Evolutionary conservation across 2,113 vertebrate genomes (phyloP), one percentile per base, ranked within the genome.

Genomic region (Poicephalus meyeri): DNA sequence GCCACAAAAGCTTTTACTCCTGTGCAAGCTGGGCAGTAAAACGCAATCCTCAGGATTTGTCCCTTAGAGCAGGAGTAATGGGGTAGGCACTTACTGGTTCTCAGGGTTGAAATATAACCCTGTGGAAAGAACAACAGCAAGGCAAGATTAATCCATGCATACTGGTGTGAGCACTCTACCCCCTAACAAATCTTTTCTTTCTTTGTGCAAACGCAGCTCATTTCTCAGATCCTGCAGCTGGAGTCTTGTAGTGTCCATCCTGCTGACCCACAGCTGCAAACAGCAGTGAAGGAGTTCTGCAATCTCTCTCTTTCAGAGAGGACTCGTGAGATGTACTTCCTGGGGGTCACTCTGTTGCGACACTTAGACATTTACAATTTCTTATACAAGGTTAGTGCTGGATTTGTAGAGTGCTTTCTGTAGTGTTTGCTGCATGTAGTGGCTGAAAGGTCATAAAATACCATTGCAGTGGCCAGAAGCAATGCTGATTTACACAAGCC

Each of bases 351-450:
- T 29, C 89, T 98, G 65, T 77, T 98, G 63, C 98, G 95, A 42
- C 98, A 99, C 72, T 24, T 99, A 70, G 98, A 98, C 93, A 2
- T 98, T 85, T 97, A 98, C 83, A 98, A 95, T 85, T 97, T 98
- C 83, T 95, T 97, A 3, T 98, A 98, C 92, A 98, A 98, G 97
- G 98, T 97, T 94, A 76, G 97, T 92, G 39, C 85, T 88, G 80
- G 47, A 24, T 83, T 72, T 94, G 82, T 50, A 9, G 66, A 82
- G 70, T 69, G 56, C 21, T 89, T 95, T 81, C 86, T 84, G 0
- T 44, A 35, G 47, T 29, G 85, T 50, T 50, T 84, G 64, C 90
- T 80, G 50, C 71, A 5, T 2, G 5, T 13, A 1, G 50, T 91
- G 79, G 56, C 65, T 91, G 91, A 94, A 88, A 93, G 82, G 88